Evolutionary conservation across 2,113 vertebrate species (phyloP).

Genomic region (Lepus europaeus): DNA sequence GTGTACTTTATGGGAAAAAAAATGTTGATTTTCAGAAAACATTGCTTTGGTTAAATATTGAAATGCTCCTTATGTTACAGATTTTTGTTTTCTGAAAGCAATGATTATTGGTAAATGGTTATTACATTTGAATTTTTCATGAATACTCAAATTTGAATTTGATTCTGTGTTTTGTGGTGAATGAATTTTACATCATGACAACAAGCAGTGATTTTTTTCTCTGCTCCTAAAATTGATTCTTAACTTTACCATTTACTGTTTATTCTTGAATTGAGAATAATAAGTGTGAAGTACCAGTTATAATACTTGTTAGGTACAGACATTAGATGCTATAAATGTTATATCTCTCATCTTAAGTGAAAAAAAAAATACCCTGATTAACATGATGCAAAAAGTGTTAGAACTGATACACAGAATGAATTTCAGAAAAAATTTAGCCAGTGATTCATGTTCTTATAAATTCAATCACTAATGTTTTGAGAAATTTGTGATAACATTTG

Average conservation of each 20-base stretch:
- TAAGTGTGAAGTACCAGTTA: background rate
- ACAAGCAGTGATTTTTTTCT: conserved; percentile 9
- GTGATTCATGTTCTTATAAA: conserved; percentile 9
- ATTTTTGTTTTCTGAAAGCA: background rate
- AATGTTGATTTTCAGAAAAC: conserved; percentile 11
- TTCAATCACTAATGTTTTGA: conserved; percentile 1
- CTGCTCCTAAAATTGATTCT: conserved; percentile 2
- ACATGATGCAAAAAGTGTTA: background rate
- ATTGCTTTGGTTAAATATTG: conserved; percentile 47
- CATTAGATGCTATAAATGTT: conserved; percentile 12
- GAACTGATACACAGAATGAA: background rate
- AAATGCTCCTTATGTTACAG: background rate
- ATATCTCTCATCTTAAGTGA: background rate
- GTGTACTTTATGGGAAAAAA: conserved; percentile 28
- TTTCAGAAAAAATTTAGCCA: background rate
- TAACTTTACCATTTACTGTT: conserved; percentile 24
- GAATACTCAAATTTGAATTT: conserved; percentile 50
- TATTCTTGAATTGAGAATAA: conserved; percentile 2
- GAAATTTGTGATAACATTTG: background rate
- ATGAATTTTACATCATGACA: background rate
- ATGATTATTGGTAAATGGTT: conserved; percentile 10
- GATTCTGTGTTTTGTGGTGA: background rate
- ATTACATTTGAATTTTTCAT: conserved; percentile 40
- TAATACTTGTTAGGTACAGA: background rate
- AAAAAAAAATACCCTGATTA: background rate